These are phyloP conservation scores for Alsophila aescularia DNA, from an alignment of 2,888 invertebrate genomes.

Conservation along the genomic window DNA sequence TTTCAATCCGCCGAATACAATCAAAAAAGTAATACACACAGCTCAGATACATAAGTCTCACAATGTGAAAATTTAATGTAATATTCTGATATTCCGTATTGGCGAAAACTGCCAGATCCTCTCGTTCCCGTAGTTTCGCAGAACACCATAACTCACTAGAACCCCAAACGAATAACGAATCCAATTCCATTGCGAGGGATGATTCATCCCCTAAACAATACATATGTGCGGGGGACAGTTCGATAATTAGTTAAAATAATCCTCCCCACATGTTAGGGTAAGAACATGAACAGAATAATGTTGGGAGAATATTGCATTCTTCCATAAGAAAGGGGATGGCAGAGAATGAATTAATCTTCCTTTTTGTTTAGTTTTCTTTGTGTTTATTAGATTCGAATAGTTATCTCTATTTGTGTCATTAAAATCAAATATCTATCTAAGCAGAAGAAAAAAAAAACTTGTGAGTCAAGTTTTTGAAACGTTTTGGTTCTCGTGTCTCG, in stretches of 20 bases:
- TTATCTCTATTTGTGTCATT: not conserved
- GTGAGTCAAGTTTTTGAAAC: too few species aligned
- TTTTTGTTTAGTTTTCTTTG: not conserved
- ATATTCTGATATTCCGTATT: constrained; percentile 4
- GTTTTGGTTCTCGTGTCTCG: too few species aligned
- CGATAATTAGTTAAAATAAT: constrained; percentile 59
- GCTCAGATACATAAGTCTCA: not conserved
- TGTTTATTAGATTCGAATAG: not conserved
- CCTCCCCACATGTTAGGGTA: constrained; percentile 38
- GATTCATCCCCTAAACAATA: constrained; percentile 47
- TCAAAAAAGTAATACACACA: constrained; percentile 11
- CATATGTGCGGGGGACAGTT: constrained; percentile 48
- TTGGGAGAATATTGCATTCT: constrained; percentile 35
- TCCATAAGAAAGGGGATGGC: constrained; percentile 24
- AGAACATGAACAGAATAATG: constrained; percentile 44
- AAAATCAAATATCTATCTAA: too few species aligned
- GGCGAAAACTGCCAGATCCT: not conserved
- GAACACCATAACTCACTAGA: constrained; percentile 48
- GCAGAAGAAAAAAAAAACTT: too few species aligned
- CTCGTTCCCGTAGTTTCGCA: constrained; percentile 12
- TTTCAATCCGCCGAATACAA: constrained; percentile 1
- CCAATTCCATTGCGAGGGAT: constrained; percentile 52
- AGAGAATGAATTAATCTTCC: not conserved
- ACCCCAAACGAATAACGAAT: constrained; percentile 46
- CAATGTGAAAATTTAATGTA: constrained; percentile 15